Percentiles rank a stretch among this genome's conserved stretches.
These are phyloP conservation scores for Euwallacea similis DNA, from an alignment of 1,140 invertebrate species.

Conservation along the genomic window DNA sequence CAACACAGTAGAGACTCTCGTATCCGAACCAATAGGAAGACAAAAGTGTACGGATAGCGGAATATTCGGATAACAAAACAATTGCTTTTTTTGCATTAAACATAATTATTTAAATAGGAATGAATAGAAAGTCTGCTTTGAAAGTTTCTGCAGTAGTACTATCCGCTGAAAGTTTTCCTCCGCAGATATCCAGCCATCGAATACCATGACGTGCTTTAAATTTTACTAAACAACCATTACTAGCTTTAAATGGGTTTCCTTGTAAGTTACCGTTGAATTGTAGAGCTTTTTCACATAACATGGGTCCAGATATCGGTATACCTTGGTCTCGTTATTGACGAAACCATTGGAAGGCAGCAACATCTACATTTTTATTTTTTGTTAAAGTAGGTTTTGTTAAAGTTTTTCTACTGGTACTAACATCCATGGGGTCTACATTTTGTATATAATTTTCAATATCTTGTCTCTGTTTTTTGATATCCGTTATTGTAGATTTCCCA, in stretches of 20 bases:
- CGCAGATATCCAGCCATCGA: no score
- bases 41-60: background rate
- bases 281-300: background rate
- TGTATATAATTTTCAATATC: background rate
- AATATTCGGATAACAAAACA: background rate
- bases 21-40: background rate
- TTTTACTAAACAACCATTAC: constrained; percentile 1
- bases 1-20: no score
- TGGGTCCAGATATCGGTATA: background rate
- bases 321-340: background rate
- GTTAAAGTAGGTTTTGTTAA: background rate
- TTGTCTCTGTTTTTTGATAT: no score
- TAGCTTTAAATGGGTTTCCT: constrained; percentile 3
- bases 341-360: background rate
- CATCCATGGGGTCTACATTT: background rate
- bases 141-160: background rate
- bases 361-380: constrained; percentile 2
- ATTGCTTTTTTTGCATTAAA: background rate
- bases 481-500: no score
- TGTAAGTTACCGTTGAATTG: background rate
- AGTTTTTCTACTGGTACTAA: background rate
- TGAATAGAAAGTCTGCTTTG: background rate
- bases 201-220: background rate
- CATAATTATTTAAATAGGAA: background rate
- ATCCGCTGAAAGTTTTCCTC: background rate